These are phyloP conservation scores for Euura saliciscinereae DNA, from an alignment of 1,140 invertebrate genomes.

Conservation along the genomic window DNA sequence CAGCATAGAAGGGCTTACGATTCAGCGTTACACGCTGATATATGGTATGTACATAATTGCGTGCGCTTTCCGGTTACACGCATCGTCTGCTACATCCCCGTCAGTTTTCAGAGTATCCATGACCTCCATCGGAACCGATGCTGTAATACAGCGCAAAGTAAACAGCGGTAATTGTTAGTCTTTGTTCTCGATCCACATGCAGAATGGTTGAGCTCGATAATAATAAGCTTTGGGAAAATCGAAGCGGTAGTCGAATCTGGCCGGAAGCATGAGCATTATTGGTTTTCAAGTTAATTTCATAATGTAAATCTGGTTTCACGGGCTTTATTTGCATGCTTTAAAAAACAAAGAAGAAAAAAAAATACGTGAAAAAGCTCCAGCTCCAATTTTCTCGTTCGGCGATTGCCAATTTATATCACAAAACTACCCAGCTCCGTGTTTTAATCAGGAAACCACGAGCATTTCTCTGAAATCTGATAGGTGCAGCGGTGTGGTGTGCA, in stretches of 20 bases:
- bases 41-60: no score
- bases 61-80: no score
- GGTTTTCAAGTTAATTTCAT: background rate
- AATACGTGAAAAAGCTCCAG: background rate
- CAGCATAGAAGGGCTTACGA: no score
- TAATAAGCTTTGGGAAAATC: background rate
- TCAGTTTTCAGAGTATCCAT: no score
- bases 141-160: no score
- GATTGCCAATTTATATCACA: constrained; percentile 4
- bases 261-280: background rate
- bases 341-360: background rate
- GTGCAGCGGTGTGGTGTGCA: background rate
- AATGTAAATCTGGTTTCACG: background rate
- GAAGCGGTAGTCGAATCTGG: background rate
- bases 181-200: no score
- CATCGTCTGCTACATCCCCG: no score
- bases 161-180: no score
- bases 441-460: background rate
- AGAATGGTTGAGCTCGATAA: no score
- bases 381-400: background rate
- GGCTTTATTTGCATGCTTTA: background rate
- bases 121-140: no score
- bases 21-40: no score
- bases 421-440: background rate
- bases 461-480: background rate